Conservation (phyloP, 2,888 invertebrate species). For the Erebia aethiops region DNA sequence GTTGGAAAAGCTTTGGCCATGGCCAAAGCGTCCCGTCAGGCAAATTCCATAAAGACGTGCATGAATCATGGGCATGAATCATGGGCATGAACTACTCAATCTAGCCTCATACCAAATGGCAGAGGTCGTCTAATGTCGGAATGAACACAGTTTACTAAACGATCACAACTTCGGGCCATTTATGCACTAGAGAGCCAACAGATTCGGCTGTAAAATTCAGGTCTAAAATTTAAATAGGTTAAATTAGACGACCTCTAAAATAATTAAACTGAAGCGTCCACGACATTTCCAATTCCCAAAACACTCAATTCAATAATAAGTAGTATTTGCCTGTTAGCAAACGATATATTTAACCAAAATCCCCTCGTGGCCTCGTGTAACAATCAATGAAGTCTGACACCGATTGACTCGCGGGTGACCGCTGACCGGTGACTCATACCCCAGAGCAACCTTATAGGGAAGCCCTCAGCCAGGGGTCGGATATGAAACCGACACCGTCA, state of each 20-base stretch:
- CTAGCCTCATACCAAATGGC: too few species aligned
- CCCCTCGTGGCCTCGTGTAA: not conserved
- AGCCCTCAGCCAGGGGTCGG: conserved; percentile 45
- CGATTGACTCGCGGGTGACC: conserved; percentile 35
- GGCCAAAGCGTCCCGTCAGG: too few species aligned
- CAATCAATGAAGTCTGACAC: conserved; percentile 32
- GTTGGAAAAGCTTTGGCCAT: too few species aligned
- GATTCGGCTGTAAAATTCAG: too few species aligned
- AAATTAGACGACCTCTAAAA: not conserved
- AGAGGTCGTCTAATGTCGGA: too few species aligned
- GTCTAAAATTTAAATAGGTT: too few species aligned
- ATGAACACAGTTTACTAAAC: too few species aligned
- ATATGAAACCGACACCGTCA: conserved; percentile 38
- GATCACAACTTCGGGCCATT: too few species aligned
- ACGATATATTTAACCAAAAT: not conserved
- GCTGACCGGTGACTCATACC: conserved; percentile 25
- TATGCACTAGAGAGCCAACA: too few species aligned
- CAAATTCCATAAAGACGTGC: too few species aligned
- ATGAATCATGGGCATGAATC: too few species aligned
- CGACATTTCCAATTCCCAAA: not conserved
- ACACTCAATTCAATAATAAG: not conserved
- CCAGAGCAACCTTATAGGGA: conserved; percentile 46
- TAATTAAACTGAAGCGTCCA: not conserved
- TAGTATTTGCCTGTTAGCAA: not conserved
- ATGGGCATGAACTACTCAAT: too few species aligned